phyloP scores from a whole-genome alignment of 2,113 vertebrate genomes.

The Pimephales promelas region DNA sequence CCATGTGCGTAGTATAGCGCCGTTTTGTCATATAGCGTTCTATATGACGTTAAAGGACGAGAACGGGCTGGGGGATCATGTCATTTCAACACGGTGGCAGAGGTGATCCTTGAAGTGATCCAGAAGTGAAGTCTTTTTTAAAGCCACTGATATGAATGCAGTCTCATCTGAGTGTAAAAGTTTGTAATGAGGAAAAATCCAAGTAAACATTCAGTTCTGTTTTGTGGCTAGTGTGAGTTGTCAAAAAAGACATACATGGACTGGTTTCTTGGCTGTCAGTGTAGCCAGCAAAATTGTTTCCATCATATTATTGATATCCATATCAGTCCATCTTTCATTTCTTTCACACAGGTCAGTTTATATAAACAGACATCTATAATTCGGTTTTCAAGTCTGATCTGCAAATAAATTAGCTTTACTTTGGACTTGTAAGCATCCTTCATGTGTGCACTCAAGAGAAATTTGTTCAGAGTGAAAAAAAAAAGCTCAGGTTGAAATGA shows the following conservation, averaged over 20 bases:
- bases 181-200: neutral
- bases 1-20: too few relatives aligned
- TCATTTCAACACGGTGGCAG: neutral
- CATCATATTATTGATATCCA: slow-evolving; percentile 20
- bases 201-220: neutral
- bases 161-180: neutral
- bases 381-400: slow-evolving; percentile 53
- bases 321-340: slow-evolving; percentile 24
- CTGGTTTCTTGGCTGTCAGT: neutral
- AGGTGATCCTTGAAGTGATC: too few relatives aligned
- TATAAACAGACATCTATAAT: slow-evolving; percentile 51
- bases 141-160: neutral
- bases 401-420: slow-evolving; percentile 60
- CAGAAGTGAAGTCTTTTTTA: neutral
- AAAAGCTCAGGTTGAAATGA: slow-evolving; percentile 48
- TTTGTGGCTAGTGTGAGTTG: neutral
- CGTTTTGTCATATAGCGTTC: too few relatives aligned
- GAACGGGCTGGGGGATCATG: neutral
- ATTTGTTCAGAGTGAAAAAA: slow-evolving; percentile 52
- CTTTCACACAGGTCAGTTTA: slow-evolving; percentile 47
- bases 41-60: too few relatives aligned
- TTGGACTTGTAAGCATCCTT: slow-evolving; percentile 57
- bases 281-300: neutral
- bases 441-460: slow-evolving; percentile 54
- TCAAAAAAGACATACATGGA: slow-evolving; percentile 6